These are phyloP conservation scores for Brachyalestes nurse DNA, from an alignment of 2,797 vertebrate genomes.

Conservation along the genomic window DNA sequence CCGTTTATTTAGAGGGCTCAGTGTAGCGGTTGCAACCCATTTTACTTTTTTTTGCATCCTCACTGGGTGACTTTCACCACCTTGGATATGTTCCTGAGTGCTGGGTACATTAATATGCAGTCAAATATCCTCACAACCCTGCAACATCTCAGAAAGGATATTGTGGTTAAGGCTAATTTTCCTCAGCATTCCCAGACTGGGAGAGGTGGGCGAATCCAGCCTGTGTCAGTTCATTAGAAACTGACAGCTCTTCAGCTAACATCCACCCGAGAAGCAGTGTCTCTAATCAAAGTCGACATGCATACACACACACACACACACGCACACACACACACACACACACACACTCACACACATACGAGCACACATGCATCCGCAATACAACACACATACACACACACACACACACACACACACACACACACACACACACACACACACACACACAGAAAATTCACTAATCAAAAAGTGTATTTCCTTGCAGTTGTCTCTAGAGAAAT, in stretches of 20 bases:
- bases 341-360: conserved; percentile 55
- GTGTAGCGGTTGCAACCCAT: background rate
- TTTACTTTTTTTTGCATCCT: conserved; percentile 4
- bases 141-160: conserved; percentile 55
- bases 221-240: conserved; percentile 90
- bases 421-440: conserved; percentile 59
- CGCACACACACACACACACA: conserved; percentile 28
- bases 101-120: conserved; percentile 56
- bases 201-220: conserved; percentile 81
- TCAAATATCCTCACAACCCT: conserved; percentile 54
- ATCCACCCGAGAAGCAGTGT: conserved; percentile 90
- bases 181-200: conserved; percentile 85
- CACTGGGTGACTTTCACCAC: conserved; percentile 26
- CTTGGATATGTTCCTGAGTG: conserved; percentile 26
- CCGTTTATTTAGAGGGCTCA: background rate
- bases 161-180: conserved; percentile 82
- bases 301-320: conserved; percentile 76
- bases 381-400: conserved; percentile 55
- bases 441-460: conserved; percentile 90
- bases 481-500: conserved; percentile 93
- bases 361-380: conserved; percentile 18
- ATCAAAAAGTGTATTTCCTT: conserved; percentile 96
- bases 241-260: conserved; percentile 92
- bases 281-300: conserved; percentile 92
- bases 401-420: conserved; percentile 56